Base-by-base conservation (phyloP, 1,140 invertebrate species). In the Spodoptera litura region DNA sequence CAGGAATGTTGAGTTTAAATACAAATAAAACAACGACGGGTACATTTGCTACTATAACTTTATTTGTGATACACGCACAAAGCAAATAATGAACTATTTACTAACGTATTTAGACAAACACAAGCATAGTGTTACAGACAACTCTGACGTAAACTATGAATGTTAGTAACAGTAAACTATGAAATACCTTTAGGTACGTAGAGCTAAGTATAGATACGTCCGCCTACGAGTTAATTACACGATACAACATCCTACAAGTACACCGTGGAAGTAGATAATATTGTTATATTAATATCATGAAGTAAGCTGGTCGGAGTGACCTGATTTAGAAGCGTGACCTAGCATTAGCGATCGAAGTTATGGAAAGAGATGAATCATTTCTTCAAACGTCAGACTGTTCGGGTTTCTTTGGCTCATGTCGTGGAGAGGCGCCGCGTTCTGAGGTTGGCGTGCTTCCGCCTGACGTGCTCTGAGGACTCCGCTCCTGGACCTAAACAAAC, bases 391-490 rank as follows among this genome's bases (percentile, higher is more conserved):
- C 49, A 13, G 25, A 15, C 13, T 68, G 20, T 25, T 68, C 44
- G 13, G 38, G 85, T 80, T 89, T 83, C 8, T 77, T 66, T 5
- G 55, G 35, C 4, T 91, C 87, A 58, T 82, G 83, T 61, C 82
- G 84, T 9, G 89, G 89, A 0, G 90, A 92, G 11, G 78, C 73
- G 0, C 79, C 89, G 6, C 90, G 83, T 13, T 93, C 93, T 2
- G 91, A 94, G 80, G 92, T 94, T 0, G 93, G 93, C 6, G 92
- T 92, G 71, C 87, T 93, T 8, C 89, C 89, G 0, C 92, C 94
- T 13, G 94, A 95, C 12, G 90, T 85, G 73, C 90, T 91, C 76
- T 94, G 91, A 0, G 93, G 94, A 83, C 93, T 95, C 58, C 89
- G 89, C 20, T 95, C 94, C 44, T 82, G 89, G 0, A 95, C 90